phyloP scores from a whole-genome alignment of 2,113 vertebrate species.

The Elachura formosa region DNA sequence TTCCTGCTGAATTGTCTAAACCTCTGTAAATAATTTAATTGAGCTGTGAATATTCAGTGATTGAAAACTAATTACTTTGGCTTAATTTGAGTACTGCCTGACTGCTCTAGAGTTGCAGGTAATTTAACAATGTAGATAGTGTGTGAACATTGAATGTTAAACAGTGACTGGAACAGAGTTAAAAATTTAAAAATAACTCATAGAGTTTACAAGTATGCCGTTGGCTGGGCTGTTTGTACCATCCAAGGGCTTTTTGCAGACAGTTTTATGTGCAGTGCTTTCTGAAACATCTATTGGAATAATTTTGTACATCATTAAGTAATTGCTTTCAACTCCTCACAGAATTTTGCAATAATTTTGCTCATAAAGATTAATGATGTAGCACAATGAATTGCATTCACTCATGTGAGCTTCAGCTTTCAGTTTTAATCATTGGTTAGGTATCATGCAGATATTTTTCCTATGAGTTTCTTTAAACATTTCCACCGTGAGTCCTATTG shows the following conservation, averaged over 20 bases:
- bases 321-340: slow-evolving; percentile 38
- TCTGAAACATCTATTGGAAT: not conserved
- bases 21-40: slow-evolving; percentile 77
- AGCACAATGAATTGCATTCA: not conserved
- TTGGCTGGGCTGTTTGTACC: not conserved
- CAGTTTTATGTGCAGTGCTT: not conserved
- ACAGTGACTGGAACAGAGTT: slow-evolving; percentile 24
- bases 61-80: slow-evolving; percentile 75
- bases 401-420: not conserved
- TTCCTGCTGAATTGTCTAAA: slow-evolving; percentile 47
- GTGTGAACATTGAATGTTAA: slow-evolving; percentile 68
- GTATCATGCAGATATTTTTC: not conserved
- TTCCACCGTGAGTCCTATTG: not conserved
- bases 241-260: not conserved
- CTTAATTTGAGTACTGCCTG: slow-evolving; percentile 74
- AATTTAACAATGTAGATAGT: slow-evolving; percentile 71
- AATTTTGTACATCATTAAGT: not conserved
- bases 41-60: slow-evolving; percentile 77
- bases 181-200: not conserved
- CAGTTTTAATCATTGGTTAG: not conserved
- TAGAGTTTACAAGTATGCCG: not conserved
- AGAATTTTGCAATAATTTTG: slow-evolving; percentile 11
- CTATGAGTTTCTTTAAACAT: not conserved
- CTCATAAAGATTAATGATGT: slow-evolving; percentile 60
- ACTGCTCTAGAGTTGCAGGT: slow-evolving; percentile 66